Evolutionary conservation across 2,113 vertebrate species (phyloP).

Genomic region (Coryphaenoides rupestris): DNA sequence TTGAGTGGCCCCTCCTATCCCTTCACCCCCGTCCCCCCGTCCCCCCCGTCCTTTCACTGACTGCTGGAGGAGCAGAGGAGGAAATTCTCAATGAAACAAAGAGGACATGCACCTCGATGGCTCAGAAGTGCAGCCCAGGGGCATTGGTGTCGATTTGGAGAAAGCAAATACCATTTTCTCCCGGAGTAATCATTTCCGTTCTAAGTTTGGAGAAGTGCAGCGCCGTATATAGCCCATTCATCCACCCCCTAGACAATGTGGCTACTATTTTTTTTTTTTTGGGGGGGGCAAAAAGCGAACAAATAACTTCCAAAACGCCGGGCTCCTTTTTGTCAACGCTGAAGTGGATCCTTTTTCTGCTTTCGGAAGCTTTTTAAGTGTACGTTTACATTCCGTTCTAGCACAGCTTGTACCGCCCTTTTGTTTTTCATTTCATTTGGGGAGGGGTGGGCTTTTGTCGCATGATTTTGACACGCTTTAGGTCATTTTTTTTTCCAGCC

Average conservation of each 20-base stretch:
- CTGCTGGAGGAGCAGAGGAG: conserved; percentile 60
- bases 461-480: too few relatives aligned
- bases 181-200: conserved; percentile 67
- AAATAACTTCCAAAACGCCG: conserved; percentile 40
- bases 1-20: conserved; percentile 62
- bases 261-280: conserved; percentile 61
- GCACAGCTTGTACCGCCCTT: neutral
- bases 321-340: conserved; percentile 17
- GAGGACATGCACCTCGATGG: conserved; percentile 70
- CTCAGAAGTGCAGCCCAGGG: conserved; percentile 62
- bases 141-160: conserved; percentile 65
- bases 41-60: conserved; percentile 39
- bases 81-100: conserved; percentile 76
- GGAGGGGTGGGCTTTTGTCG: neutral
- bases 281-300: conserved; percentile 28
- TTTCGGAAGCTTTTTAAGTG: conserved; percentile 12
- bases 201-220: conserved; percentile 71
- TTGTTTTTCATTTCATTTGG: neutral
- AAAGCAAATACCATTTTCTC: conserved; percentile 71
- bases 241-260: conserved; percentile 46
- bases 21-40: conserved; percentile 22
- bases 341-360: conserved; percentile 34
- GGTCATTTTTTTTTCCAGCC: too few relatives aligned
- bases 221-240: conserved; percentile 58
- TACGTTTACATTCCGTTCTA: neutral